Conservation (phyloP, 2,888 invertebrate genomes). For the Augochlorella aurata region DNA sequence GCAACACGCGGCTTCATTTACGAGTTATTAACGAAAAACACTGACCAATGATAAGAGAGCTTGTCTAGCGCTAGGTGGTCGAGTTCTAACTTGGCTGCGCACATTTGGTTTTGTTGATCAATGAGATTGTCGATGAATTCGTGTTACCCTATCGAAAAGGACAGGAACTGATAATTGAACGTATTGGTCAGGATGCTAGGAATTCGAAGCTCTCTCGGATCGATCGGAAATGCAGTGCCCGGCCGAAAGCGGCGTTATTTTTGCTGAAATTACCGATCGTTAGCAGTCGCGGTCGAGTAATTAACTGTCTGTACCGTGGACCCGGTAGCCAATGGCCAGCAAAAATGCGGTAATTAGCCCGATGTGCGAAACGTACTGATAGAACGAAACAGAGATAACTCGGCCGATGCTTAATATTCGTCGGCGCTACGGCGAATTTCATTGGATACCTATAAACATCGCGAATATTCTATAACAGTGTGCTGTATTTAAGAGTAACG, state of each 20-base stretch:
- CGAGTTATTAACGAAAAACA: not conserved
- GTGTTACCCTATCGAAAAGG: not conserved
- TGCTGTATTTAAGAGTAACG: not conserved
- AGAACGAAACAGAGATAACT: conserved; percentile 25
- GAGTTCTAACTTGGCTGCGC: too few species aligned
- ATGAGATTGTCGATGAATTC: not conserved
- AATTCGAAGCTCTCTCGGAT: conserved; percentile 9
- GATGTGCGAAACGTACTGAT: conserved; percentile 1
- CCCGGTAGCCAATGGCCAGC: not conserved
- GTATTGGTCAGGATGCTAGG: not conserved
- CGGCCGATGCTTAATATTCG: conserved; percentile 18
- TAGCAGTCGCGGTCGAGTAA: conserved; percentile 23
- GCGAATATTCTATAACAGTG: conserved; percentile 1
- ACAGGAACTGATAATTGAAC: not conserved
- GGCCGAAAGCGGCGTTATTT: not conserved
- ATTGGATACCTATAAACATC: conserved; percentile 14
- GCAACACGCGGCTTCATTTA: not conserved
- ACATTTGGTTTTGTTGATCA: not conserved
- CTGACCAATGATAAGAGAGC: not conserved
- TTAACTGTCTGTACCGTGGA: conserved; percentile 11
- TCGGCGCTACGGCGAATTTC: conserved; percentile 6
- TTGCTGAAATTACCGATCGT: conserved; percentile 27
- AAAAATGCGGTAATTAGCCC: conserved; percentile 33
- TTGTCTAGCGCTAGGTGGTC: too few species aligned
- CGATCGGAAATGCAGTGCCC: not conserved